These are phyloP conservation scores for Alouatta palliata DNA, from an alignment of 2,113 vertebrate genomes.

Conservation along the genomic window DNA sequence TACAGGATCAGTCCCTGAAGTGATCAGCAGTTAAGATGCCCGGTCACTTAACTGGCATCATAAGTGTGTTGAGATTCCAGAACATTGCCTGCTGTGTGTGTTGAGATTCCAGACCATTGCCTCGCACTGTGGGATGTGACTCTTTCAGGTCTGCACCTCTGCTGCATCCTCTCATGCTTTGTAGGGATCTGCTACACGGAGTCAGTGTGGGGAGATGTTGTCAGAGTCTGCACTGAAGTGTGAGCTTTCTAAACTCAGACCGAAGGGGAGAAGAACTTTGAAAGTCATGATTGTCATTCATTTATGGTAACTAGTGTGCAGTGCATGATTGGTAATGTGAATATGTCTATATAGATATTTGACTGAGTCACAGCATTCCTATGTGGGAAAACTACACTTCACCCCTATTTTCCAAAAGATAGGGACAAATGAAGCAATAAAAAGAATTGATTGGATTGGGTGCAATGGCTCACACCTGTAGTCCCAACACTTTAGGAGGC, in stretches of 20 bases:
- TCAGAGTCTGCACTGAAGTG: background rate
- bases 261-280: background rate
- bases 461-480: too few species aligned
- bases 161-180: background rate
- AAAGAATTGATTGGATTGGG: background rate
- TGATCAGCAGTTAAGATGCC: accelerated
- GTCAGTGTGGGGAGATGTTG: background rate
- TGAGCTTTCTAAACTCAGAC: background rate
- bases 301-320: background rate
- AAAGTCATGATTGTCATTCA: background rate
- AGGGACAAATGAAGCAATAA: background rate
- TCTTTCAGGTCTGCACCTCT: accelerated
- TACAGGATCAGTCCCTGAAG: background rate
- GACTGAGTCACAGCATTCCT: background rate
- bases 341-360: background rate
- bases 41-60: too few species aligned
- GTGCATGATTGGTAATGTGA: background rate
- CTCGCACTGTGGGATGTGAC: accelerated
- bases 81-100: background rate
- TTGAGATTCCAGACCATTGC: too few species aligned
- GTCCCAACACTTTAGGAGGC: too few species aligned
- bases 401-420: background rate
- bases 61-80: background rate
- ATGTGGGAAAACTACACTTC: background rate
- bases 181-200: background rate